Evolutionary conservation across 2,113 vertebrate genomes (phyloP).

Genomic region (Camelus dromedarius): DNA sequence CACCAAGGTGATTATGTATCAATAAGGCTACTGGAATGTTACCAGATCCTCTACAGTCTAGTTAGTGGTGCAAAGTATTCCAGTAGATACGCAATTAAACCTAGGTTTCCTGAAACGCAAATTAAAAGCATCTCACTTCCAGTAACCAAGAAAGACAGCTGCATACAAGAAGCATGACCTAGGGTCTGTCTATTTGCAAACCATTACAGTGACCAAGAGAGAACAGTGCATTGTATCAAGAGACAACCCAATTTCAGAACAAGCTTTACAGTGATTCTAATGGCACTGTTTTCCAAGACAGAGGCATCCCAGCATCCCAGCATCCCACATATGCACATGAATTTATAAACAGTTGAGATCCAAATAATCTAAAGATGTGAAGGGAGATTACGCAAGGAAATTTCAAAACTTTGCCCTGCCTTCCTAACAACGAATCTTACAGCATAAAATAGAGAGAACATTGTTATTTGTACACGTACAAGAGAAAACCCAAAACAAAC

Average conservation of each 20-base stretch:
- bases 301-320: slow-evolving; percentile 11
- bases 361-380: slow-evolving; percentile 65
- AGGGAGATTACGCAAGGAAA: slow-evolving; percentile 12
- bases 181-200: slow-evolving; percentile 58
- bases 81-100: slow-evolving; percentile 42
- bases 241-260: slow-evolving; percentile 28
- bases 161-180: slow-evolving; percentile 37
- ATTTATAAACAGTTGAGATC: slow-evolving; percentile 35
- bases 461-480: slow-evolving; percentile 41
- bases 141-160: slow-evolving; percentile 41
- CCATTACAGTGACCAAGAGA: slow-evolving; percentile 23
- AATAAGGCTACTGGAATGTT: slow-evolving; percentile 47
- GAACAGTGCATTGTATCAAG: slow-evolving; percentile 9
- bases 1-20: neutral
- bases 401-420: slow-evolving; percentile 39
- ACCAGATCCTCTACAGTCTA: neutral
- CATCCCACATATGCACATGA: neutral
- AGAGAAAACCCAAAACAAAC: neutral
- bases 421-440: slow-evolving; percentile 49
- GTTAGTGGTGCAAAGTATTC: neutral
- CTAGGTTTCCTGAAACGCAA: slow-evolving; percentile 52
- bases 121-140: slow-evolving; percentile 30
- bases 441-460: slow-evolving; percentile 10
- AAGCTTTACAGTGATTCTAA: slow-evolving; percentile 9
- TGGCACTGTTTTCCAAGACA: slow-evolving; percentile 16